A percentile compares a stretch with the other conserved stretches of the same genome.
Evolutionary conservation across 2,797 vertebrate species (phyloP).

Genomic region (Danio albolineatus): DNA sequence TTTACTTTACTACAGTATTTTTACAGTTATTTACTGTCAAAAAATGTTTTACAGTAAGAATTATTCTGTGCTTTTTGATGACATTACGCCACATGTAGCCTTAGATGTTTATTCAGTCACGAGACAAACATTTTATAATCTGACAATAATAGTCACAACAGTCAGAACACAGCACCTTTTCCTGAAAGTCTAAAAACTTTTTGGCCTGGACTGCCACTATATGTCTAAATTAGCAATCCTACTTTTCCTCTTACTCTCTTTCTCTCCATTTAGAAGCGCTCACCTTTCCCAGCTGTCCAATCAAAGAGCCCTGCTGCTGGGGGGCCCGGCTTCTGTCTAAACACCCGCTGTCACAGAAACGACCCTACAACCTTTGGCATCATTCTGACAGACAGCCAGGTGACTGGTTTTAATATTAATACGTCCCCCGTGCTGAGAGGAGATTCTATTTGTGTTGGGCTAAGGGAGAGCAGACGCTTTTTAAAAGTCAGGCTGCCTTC

Average conservation of each 20-base stretch:
- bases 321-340: conserved; percentile 61
- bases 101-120: too few relatives aligned
- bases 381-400: conserved; percentile 60
- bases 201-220: neutral
- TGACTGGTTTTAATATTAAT: conserved; percentile 65
- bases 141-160: too few relatives aligned
- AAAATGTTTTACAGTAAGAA: too few relatives aligned
- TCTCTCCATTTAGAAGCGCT: conserved; percentile 21
- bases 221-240: conserved; percentile 21
- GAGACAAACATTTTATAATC: too few relatives aligned
- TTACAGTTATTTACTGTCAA: too few relatives aligned
- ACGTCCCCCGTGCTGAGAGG: conserved; percentile 45
- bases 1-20: too few relatives aligned
- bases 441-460: conserved; percentile 45
- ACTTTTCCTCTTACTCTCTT: neutral
- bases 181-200: neutral
- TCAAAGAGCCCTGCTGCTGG: conserved; percentile 55
- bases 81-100: too few relatives aligned
- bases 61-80: too few relatives aligned
- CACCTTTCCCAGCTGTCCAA: conserved; percentile 58
- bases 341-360: conserved; percentile 56
- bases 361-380: conserved; percentile 60
- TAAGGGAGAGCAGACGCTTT: conserved; percentile 45
- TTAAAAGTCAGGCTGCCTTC: conserved; percentile 50
- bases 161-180: too few relatives aligned